phyloP scores from a whole-genome alignment of 2,113 vertebrate species.

The Hepsetus odoe region DNA sequence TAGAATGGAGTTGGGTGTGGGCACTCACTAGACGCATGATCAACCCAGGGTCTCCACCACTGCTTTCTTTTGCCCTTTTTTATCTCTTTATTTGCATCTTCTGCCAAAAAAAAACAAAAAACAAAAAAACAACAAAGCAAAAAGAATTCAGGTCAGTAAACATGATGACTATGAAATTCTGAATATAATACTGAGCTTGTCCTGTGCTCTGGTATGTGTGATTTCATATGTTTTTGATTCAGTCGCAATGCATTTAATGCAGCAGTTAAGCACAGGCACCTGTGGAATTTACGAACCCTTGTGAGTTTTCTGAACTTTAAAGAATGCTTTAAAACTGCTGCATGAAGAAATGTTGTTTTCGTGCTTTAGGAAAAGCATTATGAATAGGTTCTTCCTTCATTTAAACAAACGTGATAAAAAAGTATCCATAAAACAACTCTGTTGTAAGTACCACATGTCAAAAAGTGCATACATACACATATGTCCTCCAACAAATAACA shows the following conservation, averaged over 20 bases:
- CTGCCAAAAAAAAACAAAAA: too few species aligned
- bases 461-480: too few species aligned
- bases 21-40: conserved; percentile 97
- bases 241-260: conserved; percentile 47
- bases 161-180: neutral
- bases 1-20: conserved; percentile 74
- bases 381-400: too few species aligned
- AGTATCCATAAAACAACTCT: too few species aligned
- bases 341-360: too few species aligned
- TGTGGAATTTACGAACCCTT: conserved; percentile 46
- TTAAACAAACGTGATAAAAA: too few species aligned
- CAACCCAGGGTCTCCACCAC: conserved; percentile 98
- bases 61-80: conserved; percentile 87
- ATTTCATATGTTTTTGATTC: conserved; percentile 50
- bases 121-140: too few species aligned
- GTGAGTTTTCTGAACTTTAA: conserved; percentile 30
- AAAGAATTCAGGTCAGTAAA: neutral
- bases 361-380: too few species aligned
- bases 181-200: conserved; percentile 1
- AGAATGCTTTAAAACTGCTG: conserved; percentile 6
- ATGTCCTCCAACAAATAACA: neutral
- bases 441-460: too few species aligned
- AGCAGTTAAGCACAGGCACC: conserved; percentile 44
- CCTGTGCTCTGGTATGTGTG: conserved; percentile 34
- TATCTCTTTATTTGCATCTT: conserved; percentile 86